Evolutionary conservation across 2,888 invertebrate genomes (phyloP).

Genomic region (Cyclophora albipunctata): DNA sequence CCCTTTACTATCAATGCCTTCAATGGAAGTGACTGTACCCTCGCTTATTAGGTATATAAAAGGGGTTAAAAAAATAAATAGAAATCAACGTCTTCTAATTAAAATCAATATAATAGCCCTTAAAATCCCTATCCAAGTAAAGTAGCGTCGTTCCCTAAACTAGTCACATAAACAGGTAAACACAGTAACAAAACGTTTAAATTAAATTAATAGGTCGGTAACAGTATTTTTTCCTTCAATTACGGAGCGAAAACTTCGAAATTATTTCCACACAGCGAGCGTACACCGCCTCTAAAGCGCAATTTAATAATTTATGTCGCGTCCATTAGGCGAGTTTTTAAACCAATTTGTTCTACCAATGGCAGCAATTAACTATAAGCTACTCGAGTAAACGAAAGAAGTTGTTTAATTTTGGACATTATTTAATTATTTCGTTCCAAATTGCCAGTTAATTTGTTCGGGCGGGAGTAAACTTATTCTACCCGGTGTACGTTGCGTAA

Average conservation of each 20-base stretch:
- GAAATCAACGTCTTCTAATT: too few species aligned
- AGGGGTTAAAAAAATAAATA: too few species aligned
- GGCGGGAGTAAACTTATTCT: slow-evolving; percentile 53
- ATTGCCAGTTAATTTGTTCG: slow-evolving; percentile 26
- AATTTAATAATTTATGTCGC: slow-evolving; percentile 48
- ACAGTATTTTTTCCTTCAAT: slow-evolving; percentile 18
- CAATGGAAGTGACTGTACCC: too few species aligned
- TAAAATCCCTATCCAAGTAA: too few species aligned
- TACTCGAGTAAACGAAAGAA: slow-evolving; percentile 21
- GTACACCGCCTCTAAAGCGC: slow-evolving; percentile 49
- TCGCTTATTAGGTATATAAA: too few species aligned
- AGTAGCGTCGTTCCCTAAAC: too few species aligned
- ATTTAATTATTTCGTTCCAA: slow-evolving; percentile 14
- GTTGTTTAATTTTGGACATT: slow-evolving; percentile 18
- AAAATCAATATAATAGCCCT: too few species aligned
- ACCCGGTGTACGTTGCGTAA: slow-evolving; percentile 65
- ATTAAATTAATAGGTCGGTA: slow-evolving; percentile 1
- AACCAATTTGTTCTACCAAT: slow-evolving; percentile 29
- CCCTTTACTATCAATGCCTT: too few species aligned
- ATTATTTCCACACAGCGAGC: slow-evolving; percentile 37
- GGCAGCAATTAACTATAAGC: slow-evolving; percentile 26
- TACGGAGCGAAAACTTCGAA: slow-evolving; percentile 21
- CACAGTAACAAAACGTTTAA: too few species aligned
- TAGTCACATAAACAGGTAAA: too few species aligned
- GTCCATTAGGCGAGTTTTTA: slow-evolving; percentile 38